Evolutionary conservation across 2,113 vertebrate species (phyloP), one percentile per base, ranked within the genome.

Genomic region (Neotragus pygmaeus): DNA sequence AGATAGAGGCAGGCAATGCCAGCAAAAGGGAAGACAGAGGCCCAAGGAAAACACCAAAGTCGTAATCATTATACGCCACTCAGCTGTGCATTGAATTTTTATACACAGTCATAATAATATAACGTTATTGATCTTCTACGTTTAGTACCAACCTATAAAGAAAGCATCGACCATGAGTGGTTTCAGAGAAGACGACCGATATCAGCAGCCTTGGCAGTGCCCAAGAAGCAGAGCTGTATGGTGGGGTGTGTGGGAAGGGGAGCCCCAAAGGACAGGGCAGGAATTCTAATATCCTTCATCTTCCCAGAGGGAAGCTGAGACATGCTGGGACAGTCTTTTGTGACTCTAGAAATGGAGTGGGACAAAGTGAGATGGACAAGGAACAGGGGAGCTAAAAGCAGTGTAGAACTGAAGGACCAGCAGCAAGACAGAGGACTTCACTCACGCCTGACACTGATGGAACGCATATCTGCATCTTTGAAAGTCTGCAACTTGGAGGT

Each of bases 11-110:
- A 12, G 16, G 36, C 3, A 1, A 21, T 14, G 28, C 43, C 49
- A 53, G n/a, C 60, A 5, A 25, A 47, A 30, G 57, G 23, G 70
- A n/a, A 28, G n/a, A 19, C 3, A 17, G 57, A 36, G 43, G 23
- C 21, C 78, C 64, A 12, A 5, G 60, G 21, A 11, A 8, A 33
- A 64, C 53, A 90, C 7, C 47, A 21, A 12, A 90, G 39, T 33
- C 3, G 0, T 14, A 15, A 33, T 14, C 58, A 1, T 5, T 4
- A 2, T 1, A 7, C 1, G 33, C 80, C 2, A 2, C 49, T 57
- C 80, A 13, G 30, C 81, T n/a, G 58, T 9, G 87, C 10, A 0
- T 10, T 49, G 66, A 33, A 57, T 43, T 49, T 73, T 49, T 33
- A 66, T 12, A 7, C 3, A 66, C 33, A 12, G 64, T 66, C 75